Conservation (phyloP, 2,113 vertebrate genomes). For the Thinocorus orbignyianus region DNA sequence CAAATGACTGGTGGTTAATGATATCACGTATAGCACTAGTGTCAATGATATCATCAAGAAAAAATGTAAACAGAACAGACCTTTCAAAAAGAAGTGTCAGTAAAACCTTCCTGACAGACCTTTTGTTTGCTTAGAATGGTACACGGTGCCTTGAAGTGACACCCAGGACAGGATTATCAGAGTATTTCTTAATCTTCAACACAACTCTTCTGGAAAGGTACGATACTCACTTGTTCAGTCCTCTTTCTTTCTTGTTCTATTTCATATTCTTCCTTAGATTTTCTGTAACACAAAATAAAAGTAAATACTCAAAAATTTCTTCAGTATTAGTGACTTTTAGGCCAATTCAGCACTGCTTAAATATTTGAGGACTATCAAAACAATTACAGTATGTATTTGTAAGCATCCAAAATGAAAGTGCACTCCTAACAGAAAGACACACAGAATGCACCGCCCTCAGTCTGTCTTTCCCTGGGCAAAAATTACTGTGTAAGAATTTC, state of each 20-base stretch:
- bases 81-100: not conserved
- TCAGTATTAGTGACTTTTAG: not conserved
- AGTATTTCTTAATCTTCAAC: not conserved
- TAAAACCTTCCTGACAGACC: not conserved
- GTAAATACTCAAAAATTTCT: not conserved
- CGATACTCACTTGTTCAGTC: constrained; percentile 66
- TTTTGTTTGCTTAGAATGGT: not conserved
- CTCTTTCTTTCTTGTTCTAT: constrained; percentile 80
- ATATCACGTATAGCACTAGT: not conserved
- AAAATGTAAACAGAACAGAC: not conserved
- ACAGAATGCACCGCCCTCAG: not conserved
- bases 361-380: not conserved
- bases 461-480: not conserved
- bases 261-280: constrained; percentile 96
- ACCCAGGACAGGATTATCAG: not conserved
- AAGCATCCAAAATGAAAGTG: not conserved
- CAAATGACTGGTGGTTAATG: not conserved
- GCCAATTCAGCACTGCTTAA: not conserved
- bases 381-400: not conserved
- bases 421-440: not conserved
- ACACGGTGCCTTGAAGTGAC: not conserved
- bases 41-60: not conserved
- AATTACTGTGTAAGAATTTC: not conserved
- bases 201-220: not conserved
- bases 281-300: constrained; percentile 75